Conservation (phyloP, 2,113 vertebrate species). For the Cygnus buccinator region DNA sequence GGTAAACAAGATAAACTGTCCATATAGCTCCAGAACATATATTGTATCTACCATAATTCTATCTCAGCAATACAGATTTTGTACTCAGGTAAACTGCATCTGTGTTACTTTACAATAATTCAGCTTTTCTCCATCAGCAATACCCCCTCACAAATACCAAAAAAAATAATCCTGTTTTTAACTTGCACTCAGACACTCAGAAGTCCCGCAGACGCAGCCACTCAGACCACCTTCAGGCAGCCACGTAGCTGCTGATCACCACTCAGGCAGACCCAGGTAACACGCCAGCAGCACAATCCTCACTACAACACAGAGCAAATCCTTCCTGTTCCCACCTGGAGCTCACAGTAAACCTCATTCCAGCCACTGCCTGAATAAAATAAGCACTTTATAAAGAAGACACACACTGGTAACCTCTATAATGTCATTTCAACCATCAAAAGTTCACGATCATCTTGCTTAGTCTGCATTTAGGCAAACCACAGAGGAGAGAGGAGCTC, state of each 20-base stretch:
- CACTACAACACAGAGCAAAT: background rate
- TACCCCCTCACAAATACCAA: background rate
- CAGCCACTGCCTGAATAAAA: background rate
- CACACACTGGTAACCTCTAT: background rate
- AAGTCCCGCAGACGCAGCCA: background rate
- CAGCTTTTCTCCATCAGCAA: background rate
- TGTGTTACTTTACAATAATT: background rate
- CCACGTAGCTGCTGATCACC: background rate
- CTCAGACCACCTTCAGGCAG: background rate
- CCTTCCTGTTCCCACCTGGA: accelerated
- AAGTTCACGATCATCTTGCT: background rate
- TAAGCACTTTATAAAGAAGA: background rate
- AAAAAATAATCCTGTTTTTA: background rate
- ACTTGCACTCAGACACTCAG: background rate
- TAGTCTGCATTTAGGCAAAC: background rate
- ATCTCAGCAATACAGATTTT: background rate
- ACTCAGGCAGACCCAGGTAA: background rate
- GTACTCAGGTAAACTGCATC: background rate
- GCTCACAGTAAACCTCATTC: background rate
- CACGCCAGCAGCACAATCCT: background rate
- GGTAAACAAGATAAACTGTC: background rate
- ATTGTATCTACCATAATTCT: background rate
- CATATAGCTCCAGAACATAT: background rate
- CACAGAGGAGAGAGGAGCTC: accelerated
- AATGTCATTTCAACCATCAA: background rate